Percentiles rank a stretch among this genome's conserved stretches.
Conservation (phyloP, 2,888 invertebrate genomes). For the Cylindroiulus punctatus region DNA sequence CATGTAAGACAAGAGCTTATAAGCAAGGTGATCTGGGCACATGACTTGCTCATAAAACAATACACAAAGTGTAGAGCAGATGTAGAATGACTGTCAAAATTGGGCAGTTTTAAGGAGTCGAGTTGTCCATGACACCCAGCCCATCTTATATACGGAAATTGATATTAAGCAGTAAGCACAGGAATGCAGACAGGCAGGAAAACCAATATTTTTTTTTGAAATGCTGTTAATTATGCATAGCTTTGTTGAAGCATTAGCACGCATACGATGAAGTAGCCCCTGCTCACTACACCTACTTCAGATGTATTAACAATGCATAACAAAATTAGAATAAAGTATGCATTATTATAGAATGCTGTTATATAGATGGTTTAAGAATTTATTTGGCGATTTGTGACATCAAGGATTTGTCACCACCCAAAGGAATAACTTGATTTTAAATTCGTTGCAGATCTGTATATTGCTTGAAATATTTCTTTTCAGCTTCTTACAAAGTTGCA, state of each 20-base stretch:
- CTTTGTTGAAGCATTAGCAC: background rate
- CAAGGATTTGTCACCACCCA: too few species aligned
- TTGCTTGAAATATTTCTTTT: too few species aligned
- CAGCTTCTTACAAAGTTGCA: too few species aligned
- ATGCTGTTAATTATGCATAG: background rate
- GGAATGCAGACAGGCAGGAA: background rate
- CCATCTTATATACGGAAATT: background rate
- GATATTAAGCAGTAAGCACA: constrained; percentile 1
- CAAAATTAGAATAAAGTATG: too few species aligned
- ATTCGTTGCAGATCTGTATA: too few species aligned
- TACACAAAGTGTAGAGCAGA: background rate
- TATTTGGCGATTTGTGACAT: too few species aligned
- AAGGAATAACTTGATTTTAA: too few species aligned
- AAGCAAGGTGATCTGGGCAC: background rate
- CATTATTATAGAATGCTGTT: too few species aligned
- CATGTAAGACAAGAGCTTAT: background rate
- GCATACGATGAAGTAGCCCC: background rate
- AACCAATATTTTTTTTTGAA: background rate
- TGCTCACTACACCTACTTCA: background rate
- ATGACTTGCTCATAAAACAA: background rate
- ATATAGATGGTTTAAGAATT: too few species aligned
- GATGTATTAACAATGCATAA: background rate
- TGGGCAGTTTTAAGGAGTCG: background rate
- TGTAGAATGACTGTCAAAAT: background rate
- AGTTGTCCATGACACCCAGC: constrained; percentile 48